These are phyloP conservation scores for Spatula clypeata DNA, from an alignment of 2,797 vertebrate species.

Conservation along the genomic window DNA sequence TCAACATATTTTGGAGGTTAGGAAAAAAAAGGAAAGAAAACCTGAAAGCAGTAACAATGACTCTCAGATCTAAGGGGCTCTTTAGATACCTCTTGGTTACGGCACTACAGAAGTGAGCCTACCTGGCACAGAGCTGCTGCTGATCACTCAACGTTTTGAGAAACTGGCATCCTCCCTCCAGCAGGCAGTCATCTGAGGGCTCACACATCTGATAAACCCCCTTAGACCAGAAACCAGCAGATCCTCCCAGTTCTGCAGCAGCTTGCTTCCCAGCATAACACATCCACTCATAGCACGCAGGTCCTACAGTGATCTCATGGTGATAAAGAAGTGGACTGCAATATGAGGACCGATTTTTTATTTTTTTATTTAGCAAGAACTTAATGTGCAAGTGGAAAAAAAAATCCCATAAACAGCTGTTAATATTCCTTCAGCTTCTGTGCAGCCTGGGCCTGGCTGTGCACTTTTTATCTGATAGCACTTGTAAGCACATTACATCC, in stretches of 20 bases:
- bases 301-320: background rate
- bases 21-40: background rate
- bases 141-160: background rate
- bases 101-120: too few relatives aligned
- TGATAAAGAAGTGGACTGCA: background rate
- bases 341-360: background rate
- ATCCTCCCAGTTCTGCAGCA: background rate
- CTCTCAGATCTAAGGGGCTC: background rate
- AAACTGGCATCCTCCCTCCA: background rate
- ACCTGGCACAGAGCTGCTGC: background rate
- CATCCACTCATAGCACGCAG: background rate
- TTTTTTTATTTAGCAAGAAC: background rate
- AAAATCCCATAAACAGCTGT: background rate
- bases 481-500: background rate
- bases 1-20: background rate
- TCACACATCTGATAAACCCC: accelerated
- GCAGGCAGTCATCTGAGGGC: background rate
- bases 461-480: background rate
- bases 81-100: background rate
- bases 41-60: background rate
- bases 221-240: background rate
- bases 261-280: background rate
- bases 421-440: background rate
- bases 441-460: background rate
- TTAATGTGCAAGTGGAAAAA: background rate